A percentile compares a stretch with the other conserved stretches of the same genome.
Conservation (phyloP, 2,113 vertebrate genomes). For the Crotalus tigris region DNA sequence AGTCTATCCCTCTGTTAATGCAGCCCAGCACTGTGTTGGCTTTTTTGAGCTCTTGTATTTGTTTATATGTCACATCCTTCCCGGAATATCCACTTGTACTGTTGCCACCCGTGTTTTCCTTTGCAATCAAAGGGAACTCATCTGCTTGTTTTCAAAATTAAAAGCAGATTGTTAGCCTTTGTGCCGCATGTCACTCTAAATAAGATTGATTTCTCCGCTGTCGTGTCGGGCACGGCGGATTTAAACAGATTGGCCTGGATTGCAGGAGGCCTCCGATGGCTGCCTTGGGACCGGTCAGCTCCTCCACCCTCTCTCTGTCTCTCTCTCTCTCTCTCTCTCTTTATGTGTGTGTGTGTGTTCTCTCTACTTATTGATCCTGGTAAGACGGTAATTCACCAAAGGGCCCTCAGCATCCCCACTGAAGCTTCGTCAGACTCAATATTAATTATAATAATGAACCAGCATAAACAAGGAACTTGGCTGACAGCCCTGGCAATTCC, state of each 20-base stretch:
- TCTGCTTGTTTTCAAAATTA: constrained; percentile 52
- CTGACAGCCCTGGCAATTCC: neutral
- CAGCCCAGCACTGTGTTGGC: neutral
- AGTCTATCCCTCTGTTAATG: neutral
- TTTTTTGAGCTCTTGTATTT: neutral
- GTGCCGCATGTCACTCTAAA: constrained; percentile 59
- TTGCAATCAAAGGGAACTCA: constrained; percentile 40
- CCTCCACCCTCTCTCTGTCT: neutral
- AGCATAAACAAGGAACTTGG: neutral
- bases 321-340: too few species aligned
- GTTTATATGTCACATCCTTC: neutral
- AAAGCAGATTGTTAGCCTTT: constrained; percentile 53
- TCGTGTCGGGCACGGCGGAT: constrained; percentile 54
- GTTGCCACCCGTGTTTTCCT: neutral
- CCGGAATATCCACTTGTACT: neutral
- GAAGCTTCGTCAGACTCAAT: constrained; percentile 42
- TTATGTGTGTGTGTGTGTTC: too few species aligned
- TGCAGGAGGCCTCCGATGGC: constrained; percentile 44
- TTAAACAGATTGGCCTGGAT: constrained; percentile 63
- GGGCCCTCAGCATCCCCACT: constrained; percentile 40
- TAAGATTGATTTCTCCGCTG: constrained; percentile 65
- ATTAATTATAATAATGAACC: constrained; percentile 59
- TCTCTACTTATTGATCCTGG: constrained; percentile 55
- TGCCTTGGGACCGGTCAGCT: constrained; percentile 48
- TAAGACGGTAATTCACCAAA: constrained; percentile 56